These are phyloP conservation scores for Aptenodytes forsteri DNA, from an alignment of 2,113 vertebrate genomes.

Conservation along the genomic window DNA sequence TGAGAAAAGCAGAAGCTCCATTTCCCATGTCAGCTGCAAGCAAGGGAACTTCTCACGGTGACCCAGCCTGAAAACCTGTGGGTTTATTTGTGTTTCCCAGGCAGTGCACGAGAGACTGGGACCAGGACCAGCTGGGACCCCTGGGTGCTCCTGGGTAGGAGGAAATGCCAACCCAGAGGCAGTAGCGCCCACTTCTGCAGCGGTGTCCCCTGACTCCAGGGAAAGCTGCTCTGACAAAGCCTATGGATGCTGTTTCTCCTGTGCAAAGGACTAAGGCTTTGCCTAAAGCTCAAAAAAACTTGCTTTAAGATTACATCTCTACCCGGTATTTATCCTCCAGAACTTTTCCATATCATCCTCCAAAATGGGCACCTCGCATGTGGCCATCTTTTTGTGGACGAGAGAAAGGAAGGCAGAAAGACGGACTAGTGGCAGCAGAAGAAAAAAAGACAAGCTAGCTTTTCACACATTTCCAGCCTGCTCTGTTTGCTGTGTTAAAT, in stretches of 20 bases:
- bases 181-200: neutral
- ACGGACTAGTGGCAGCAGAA: neutral
- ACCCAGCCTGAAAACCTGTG: neutral
- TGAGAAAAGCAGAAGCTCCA: neutral
- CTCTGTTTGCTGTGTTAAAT: neutral
- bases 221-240: neutral
- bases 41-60: neutral
- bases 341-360: neutral
- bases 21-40: neutral
- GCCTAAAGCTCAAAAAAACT: neutral
- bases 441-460: neutral
- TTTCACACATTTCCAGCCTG: neutral
- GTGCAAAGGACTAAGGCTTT: neutral
- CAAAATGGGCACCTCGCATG: accelerated
- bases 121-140: neutral
- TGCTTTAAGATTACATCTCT: neutral
- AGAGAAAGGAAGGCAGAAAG: neutral
- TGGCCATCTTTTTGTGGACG: neutral
- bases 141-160: neutral
- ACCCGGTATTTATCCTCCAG: neutral
- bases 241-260: neutral
- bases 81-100: neutral
- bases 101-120: accelerated
- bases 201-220: no score
- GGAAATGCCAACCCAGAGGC: neutral